Percentiles rank a stretch among this genome's conserved stretches.
phyloP scores from a whole-genome alignment of 2,888 invertebrate genomes.

The Punctoribates punctum region DNA sequence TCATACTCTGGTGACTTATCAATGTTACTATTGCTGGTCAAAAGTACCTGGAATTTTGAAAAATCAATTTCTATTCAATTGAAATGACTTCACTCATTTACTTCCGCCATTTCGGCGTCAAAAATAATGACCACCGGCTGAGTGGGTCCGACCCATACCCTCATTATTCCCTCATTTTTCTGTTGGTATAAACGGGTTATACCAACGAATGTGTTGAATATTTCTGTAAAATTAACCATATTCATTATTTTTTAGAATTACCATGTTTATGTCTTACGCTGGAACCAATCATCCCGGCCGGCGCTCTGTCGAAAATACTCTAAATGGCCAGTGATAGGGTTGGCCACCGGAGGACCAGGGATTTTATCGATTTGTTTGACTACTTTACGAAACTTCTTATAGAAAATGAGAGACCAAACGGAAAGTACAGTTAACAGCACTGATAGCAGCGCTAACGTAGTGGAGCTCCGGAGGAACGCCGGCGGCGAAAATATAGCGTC shows the following conservation, averaged over 20 bases:
- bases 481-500: neutral
- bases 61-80: neutral
- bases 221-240: neutral
- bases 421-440: neutral
- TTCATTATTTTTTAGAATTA: neutral
- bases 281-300: conserved; percentile 17
- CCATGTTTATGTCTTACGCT: conserved; percentile 30
- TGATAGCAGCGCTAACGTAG: neutral
- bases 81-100: neutral
- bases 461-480: neutral
- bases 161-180: conserved; percentile 20
- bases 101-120: conserved; percentile 38
- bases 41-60: conserved; percentile 47
- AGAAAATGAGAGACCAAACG: neutral
- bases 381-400: neutral
- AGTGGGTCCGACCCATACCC: conserved; percentile 40
- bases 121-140: conserved; percentile 39
- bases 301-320: neutral
- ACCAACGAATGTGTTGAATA: conserved; percentile 37
- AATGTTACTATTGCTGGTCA: conserved; percentile 52
- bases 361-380: conserved; percentile 32
- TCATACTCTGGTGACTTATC: conserved; percentile 55
- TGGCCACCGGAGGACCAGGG: conserved; percentile 32
- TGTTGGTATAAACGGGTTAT: conserved; percentile 39
- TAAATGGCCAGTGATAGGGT: conserved; percentile 26